Conservation (phyloP, 2,797 vertebrate genomes). For the Crocidura indochinensis region DNA sequence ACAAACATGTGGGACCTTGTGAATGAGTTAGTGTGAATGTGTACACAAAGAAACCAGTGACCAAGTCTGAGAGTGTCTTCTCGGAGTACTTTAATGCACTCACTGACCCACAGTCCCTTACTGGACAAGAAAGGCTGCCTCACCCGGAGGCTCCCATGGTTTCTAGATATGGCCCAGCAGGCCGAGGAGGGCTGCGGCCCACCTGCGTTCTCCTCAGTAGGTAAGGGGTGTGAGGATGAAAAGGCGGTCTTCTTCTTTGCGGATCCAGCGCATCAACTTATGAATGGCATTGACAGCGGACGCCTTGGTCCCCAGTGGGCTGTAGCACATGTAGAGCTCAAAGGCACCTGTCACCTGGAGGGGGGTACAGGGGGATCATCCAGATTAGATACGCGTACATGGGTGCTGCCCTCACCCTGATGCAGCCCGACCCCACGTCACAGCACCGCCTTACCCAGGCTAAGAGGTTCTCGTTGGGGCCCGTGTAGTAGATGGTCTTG, state of each 20-base stretch:
- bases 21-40: too few species aligned
- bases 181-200: neutral
- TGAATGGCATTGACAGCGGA: constrained; percentile 93
- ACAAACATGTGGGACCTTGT: too few species aligned
- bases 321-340: constrained; percentile 98
- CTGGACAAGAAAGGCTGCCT: constrained; percentile 53
- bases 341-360: constrained; percentile 97
- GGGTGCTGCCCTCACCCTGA: neutral
- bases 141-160: constrained; percentile 40
- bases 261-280: constrained; percentile 99
- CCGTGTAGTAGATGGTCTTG: constrained; percentile 95
- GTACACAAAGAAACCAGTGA: constrained; percentile 11
- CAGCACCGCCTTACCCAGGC: constrained; percentile 93
- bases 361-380: constrained; percentile 61
- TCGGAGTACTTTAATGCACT: constrained; percentile 80
- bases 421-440: constrained; percentile 1
- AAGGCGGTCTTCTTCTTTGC: constrained; percentile 98
- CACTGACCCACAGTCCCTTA: constrained; percentile 64
- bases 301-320: constrained; percentile 96
- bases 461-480: constrained; percentile 95
- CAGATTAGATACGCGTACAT: neutral
- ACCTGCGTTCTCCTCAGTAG: constrained; percentile 90
- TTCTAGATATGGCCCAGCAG: neutral
- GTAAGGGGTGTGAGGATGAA: constrained; percentile 98
- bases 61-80: constrained; percentile 42